Conservation (phyloP, 2,113 vertebrate genomes). For the Epinephelus moara region DNA sequence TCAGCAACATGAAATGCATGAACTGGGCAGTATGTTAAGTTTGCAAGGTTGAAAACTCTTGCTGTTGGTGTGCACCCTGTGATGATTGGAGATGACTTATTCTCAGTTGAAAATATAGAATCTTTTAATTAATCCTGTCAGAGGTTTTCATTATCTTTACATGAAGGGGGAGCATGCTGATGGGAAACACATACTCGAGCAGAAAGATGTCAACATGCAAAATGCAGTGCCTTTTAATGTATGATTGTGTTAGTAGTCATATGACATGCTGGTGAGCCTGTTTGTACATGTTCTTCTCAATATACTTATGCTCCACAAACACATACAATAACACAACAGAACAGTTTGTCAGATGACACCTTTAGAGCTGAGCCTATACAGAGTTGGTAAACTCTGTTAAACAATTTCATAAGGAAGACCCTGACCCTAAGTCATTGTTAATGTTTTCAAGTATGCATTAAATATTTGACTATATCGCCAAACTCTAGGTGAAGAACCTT, state of each 20-base stretch:
- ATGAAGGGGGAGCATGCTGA: not conserved
- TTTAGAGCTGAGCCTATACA: not conserved
- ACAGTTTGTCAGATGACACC: not conserved
- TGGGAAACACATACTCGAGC: not conserved
- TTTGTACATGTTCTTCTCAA: not conserved
- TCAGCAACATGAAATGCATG: not conserved
- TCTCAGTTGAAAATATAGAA: not conserved
- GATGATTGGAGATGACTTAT: not conserved
- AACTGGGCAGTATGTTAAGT: not conserved
- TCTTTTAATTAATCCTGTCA: not conserved
- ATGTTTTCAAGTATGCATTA: not conserved
- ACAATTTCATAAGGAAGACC: not conserved
- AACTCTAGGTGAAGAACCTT: not conserved
- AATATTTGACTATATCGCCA: not conserved
- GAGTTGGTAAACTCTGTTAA: not conserved
- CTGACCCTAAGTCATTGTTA: not conserved
- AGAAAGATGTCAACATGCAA: not conserved
- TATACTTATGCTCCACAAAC: not conserved
- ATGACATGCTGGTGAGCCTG: not conserved
- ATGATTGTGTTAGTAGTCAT: not conserved
- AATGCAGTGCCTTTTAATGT: not conserved
- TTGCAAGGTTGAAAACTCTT: not conserved
- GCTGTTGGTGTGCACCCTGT: not conserved
- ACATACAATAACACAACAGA: not conserved
- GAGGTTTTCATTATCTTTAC: not conserved